Base-by-base conservation (phyloP, 2,113 vertebrate species). In the Pyxicephalus adspersus region DNA sequence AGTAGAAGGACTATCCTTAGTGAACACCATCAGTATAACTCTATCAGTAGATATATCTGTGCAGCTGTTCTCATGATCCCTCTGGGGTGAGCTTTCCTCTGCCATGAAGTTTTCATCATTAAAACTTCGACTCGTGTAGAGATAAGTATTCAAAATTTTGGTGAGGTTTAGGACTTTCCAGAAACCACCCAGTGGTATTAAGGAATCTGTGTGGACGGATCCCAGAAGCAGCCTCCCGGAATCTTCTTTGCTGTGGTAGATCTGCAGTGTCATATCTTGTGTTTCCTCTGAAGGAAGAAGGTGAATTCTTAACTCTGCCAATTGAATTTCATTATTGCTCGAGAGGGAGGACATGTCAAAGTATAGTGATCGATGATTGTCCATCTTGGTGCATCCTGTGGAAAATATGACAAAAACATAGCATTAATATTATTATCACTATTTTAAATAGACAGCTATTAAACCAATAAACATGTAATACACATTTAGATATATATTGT, bases 291-390 rank as follows among this genome's bases (percentile, higher is more conserved):
- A 86, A 2, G 60, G 60, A 0, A 92, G 91, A 0, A 93, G 81
- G 26, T 58, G 87, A 80, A 97, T 19, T 0, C 92, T 92, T 34
- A 97, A 92, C 76, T 97, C 90, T 0, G 95, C 95, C 84, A 93
- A 85, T 0, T 88, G 92, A 66, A 97, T 86, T 2, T 91, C 87
- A 64, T 92, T 93, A 54, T 84, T 85, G 2, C 88, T 83, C 7
- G 92, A 92, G 17, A 97, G 85, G 5, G 94, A 94, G 3, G 95
- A 95, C 92, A 96, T 90, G 90, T 97, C 96, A 63, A 97, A 97
- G 5, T 90, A 91, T 25, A 97, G 67, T 0, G 78, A 87, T 95
- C 94, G 96, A 78, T 84, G 90, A 29, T 94, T 88, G 11, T 89
- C 92, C 1, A 83, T 84, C 86, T 92, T 92, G 83, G 89, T 66